Conservation (phyloP, 2,888 invertebrate species). For the Camponotus fellah region DNA sequence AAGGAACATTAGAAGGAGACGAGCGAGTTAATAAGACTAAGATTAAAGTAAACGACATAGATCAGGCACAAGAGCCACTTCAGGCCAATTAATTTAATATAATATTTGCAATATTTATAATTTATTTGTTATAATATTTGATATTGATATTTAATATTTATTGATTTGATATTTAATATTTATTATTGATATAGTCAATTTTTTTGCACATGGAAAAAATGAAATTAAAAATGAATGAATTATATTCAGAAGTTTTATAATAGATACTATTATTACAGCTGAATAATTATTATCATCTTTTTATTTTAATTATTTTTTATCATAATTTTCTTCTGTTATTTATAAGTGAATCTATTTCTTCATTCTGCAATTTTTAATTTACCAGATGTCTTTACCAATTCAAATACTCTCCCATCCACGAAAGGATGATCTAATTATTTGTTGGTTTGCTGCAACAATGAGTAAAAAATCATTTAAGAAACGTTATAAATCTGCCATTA, state of each 20-base stretch:
- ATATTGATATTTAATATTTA: no score
- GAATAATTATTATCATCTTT: neutral
- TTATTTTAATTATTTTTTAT: neutral
- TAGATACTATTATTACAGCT: neutral
- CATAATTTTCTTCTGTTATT: neutral
- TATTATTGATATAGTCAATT: neutral
- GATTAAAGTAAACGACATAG: no score
- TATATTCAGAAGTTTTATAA: neutral
- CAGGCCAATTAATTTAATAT: neutral
- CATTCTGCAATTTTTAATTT: neutral
- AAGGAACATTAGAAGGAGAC: no score
- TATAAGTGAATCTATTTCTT: neutral
- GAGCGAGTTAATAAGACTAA: no score
- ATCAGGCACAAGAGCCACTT: neutral
- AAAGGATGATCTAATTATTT: slow-evolving; percentile 61
- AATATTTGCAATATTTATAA: neutral
- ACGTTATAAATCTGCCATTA: neutral
- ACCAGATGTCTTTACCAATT: slow-evolving; percentile 66
- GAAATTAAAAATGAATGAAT: neutral
- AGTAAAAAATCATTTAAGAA: slow-evolving; percentile 65
- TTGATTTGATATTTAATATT: no score
- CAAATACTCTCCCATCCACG: slow-evolving; percentile 63
- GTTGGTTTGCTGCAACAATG: slow-evolving; percentile 74
- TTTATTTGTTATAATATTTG: neutral
- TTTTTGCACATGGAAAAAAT: neutral